phyloP scores from a whole-genome alignment of 2,888 invertebrate genomes.

The Harpalus rubripes region DNA sequence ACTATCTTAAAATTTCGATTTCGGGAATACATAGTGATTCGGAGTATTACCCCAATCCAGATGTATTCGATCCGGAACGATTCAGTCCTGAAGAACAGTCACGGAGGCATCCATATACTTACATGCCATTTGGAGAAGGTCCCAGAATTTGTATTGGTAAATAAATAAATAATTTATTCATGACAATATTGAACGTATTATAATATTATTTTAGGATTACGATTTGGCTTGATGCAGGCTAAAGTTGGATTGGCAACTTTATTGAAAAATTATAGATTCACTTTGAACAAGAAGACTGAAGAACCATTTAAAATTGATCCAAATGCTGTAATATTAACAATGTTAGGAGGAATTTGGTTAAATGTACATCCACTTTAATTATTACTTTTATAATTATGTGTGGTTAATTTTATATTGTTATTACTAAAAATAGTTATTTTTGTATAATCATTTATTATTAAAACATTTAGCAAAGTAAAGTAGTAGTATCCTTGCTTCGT shows the following conservation, averaged over 20 bases:
- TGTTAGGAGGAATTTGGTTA: slow-evolving; percentile 1
- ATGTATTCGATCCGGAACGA: slow-evolving; percentile 4
- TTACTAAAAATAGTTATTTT: not conserved
- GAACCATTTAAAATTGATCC: slow-evolving; percentile 5
- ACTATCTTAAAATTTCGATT: not conserved
- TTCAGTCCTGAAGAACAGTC: not conserved
- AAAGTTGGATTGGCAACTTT: slow-evolving; percentile 36
- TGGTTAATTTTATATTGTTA: not conserved
- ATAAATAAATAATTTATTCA: not conserved
- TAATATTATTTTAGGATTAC: slow-evolving; percentile 1
- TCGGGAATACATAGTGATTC: not conserved
- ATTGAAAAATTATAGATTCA: slow-evolving; percentile 25
- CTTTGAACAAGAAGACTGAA: not conserved
- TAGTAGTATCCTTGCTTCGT: too few species aligned
- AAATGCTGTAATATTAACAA: not conserved
- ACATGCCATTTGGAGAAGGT: not conserved
- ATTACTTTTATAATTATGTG: not conserved
- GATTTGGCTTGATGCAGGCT: slow-evolving; percentile 43
- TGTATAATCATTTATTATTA: too few species aligned
- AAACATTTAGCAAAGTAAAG: too few species aligned
- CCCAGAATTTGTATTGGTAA: slow-evolving; percentile 18
- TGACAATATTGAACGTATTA: not conserved
- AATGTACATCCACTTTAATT: not conserved
- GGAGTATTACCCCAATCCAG: slow-evolving; percentile 2
- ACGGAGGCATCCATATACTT: not conserved